Base-by-base conservation (phyloP, 2,113 vertebrate genomes). In the Trematomus loennbergii region DNA sequence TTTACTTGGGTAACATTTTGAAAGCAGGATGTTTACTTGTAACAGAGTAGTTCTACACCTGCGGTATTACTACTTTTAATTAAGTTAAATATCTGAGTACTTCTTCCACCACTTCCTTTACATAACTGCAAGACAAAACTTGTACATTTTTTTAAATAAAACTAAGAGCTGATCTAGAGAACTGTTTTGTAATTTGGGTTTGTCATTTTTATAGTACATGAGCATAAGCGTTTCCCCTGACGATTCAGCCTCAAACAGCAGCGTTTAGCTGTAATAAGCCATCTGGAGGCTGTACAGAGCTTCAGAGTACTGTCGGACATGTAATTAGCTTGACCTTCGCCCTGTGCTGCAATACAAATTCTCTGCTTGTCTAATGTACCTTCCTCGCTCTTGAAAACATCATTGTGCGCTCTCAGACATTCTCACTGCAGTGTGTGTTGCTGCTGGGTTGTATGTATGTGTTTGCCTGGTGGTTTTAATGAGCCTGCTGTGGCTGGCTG, bases 251-350 rank as follows among this genome's bases (percentile, higher is more conserved):
- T n/a, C 40, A 64, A 69, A 64, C 53, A 49, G 61, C 50, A 79
- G 20, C 52, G 33, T 83, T 80, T 68, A 60, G 57, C 60, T 59
- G 46, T 64, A 79, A 76, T 80, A 60, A 43, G 17, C n/a, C 58
- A 12, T 6, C 48, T 58, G 52, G 62, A 70, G 62, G 68, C 53
- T 69, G 68, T 33, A 5, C 46, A 18, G 53, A 64, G 29, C 57
- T 72, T 75, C 50, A 43, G 15, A 62, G n/a, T 53, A 8, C 36
- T 46, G 53, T n/a, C 58, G 49, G 55, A 71, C 17, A 17, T 69
- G 29, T 82, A 85, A 79, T 85, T 85, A 65, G 79, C 50, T 69
- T 79, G 82, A 85, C 82, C 82, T 77, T 85, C 58, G 74, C 68
- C 64, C 43, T 18, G 1, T 12, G 10, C 48, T 52, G 59, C 76